Conservation (phyloP, 2,797 vertebrate genomes). For the Manis javanica region DNA sequence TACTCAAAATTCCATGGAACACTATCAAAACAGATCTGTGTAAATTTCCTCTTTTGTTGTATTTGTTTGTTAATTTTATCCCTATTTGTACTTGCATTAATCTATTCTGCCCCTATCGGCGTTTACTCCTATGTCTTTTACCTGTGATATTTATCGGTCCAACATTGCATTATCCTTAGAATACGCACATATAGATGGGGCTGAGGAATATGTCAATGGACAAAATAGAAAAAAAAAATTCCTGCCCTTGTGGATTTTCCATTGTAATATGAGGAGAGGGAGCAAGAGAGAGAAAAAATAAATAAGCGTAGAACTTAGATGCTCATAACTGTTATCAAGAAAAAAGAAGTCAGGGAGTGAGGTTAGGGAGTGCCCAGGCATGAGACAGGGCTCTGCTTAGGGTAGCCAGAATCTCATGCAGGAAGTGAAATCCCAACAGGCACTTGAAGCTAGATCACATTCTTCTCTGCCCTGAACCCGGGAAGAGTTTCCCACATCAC, state of each 20-base stretch:
- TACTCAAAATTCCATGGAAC: not conserved
- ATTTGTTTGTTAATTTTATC: not conserved
- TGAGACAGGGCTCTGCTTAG: not conserved
- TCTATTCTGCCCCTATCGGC: not conserved
- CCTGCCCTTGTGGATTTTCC: not conserved
- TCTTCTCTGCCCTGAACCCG: not conserved
- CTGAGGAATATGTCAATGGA: not conserved
- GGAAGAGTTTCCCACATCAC: not conserved
- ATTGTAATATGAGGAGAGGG: not conserved
- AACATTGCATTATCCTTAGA: not conserved
- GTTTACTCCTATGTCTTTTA: not conserved
- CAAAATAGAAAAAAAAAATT: not conserved
- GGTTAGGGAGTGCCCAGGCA: not conserved
- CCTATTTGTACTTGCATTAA: not conserved
- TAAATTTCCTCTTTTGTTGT: not conserved
- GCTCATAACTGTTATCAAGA: not conserved
- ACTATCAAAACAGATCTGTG: not conserved
- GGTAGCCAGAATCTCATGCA: not conserved
- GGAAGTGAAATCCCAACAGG: not conserved
- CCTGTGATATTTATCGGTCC: not conserved
- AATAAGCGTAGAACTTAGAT: not conserved
- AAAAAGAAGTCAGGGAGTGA: not conserved
- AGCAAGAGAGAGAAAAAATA: not conserved
- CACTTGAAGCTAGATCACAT: not conserved
- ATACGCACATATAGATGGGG: not conserved